These are phyloP conservation scores for Parnassius smintheus DNA, from an alignment of 2,888 invertebrate species.

Conservation along the genomic window DNA sequence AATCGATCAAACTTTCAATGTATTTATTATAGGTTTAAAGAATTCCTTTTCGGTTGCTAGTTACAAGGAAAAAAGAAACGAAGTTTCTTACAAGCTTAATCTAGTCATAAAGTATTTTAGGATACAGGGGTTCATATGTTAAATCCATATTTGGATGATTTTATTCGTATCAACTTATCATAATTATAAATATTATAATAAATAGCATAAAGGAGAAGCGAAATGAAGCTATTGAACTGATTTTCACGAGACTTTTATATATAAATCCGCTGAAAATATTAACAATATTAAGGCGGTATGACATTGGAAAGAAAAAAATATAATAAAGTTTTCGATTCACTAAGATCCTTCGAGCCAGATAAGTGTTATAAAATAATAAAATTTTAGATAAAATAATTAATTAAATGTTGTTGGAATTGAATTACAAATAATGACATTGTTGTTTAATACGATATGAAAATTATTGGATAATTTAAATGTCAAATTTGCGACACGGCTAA, in stretches of 20 bases:
- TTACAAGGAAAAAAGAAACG: constrained; percentile 27
- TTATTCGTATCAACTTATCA: constrained; percentile 8
- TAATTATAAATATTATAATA: background rate
- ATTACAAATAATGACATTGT: constrained; percentile 26
- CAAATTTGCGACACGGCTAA: too few relatives aligned
- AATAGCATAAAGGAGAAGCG: background rate
- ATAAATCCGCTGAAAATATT: constrained; percentile 15
- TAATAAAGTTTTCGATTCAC: background rate
- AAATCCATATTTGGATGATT: constrained; percentile 29
- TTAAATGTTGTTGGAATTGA: constrained; percentile 55
- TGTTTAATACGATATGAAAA: constrained; percentile 15
- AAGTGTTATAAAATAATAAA: constrained; percentile 14
- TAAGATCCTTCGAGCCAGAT: constrained; percentile 29
- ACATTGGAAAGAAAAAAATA: background rate
- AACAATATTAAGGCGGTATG: constrained; percentile 10
- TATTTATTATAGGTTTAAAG: constrained; percentile 6
- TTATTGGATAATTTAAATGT: constrained; percentile 2
- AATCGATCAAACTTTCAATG: constrained; percentile 2
- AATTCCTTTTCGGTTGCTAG: constrained; percentile 24
- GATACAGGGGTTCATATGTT: constrained; percentile 40
- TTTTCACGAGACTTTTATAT: constrained; percentile 13
- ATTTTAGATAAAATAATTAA: constrained; percentile 29
- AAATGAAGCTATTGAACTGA: constrained; percentile 24
- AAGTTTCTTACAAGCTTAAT: constrained; percentile 30
- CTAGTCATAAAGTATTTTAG: constrained; percentile 37